Percentiles rank a stretch among this genome's conserved stretches.
phyloP scores from a whole-genome alignment of 2,888 invertebrate genomes.

The Ormyrus nitidulus region DNA sequence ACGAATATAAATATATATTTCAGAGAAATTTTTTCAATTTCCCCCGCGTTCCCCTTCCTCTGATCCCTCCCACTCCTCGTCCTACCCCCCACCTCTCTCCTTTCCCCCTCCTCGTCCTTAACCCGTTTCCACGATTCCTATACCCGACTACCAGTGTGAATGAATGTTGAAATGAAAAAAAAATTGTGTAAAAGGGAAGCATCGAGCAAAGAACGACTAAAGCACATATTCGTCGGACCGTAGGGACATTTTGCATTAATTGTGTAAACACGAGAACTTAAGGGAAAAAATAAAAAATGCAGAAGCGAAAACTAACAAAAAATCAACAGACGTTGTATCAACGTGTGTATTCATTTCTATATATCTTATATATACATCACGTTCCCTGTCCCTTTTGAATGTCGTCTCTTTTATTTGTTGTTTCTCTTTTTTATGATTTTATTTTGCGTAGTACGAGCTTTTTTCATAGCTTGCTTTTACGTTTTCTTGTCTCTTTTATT shows the following conservation, averaged over 20 bases:
- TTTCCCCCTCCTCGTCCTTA: constrained; percentile 52
- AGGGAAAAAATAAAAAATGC: constrained; percentile 67
- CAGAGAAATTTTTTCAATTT: constrained; percentile 36
- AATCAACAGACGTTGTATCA: constrained; percentile 57
- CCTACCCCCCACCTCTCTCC: constrained; percentile 43
- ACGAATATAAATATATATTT: constrained; percentile 54
- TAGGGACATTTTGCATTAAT: constrained; percentile 75
- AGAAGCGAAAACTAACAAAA: constrained; percentile 68
- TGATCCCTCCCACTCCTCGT: neutral
- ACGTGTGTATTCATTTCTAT: constrained; percentile 38
- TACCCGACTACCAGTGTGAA: constrained; percentile 72
- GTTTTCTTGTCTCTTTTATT: constrained; percentile 24
- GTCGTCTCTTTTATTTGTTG: constrained; percentile 40
- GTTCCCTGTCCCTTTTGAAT: constrained; percentile 28
- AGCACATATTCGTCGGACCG: constrained; percentile 74
- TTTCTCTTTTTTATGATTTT: constrained; percentile 19
- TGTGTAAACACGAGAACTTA: constrained; percentile 71
- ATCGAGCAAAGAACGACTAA: constrained; percentile 70
- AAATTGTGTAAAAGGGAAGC: constrained; percentile 66
- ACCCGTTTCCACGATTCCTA: constrained; percentile 49
- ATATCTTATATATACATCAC: neutral
- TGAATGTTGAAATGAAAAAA: constrained; percentile 67
- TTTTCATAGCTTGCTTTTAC: constrained; percentile 8
- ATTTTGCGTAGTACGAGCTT: neutral
- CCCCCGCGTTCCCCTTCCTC: constrained; percentile 27